Evolutionary conservation across 1,140 invertebrate genomes (phyloP).

Genomic region (Calephelis nemesis): DNA sequence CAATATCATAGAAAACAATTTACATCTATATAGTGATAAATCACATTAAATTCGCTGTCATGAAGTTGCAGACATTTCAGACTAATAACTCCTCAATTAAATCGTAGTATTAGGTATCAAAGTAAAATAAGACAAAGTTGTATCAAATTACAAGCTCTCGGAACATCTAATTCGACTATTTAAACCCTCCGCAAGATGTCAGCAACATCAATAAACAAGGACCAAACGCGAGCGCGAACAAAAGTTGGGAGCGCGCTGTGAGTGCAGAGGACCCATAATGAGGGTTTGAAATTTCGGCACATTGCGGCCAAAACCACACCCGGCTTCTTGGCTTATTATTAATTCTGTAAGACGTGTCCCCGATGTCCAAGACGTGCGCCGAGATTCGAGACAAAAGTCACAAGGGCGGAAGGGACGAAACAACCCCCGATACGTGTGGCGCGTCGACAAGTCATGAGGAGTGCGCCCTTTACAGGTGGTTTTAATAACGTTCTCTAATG

Average conservation of each 20-base stretch:
- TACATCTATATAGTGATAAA: too few species aligned
- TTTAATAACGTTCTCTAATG: constrained; percentile 15
- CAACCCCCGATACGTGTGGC: constrained; percentile 27
- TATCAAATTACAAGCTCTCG: constrained; percentile 43
- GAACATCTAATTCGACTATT: constrained; percentile 71
- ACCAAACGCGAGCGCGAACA: constrained; percentile 64
- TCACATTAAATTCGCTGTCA: too few species aligned
- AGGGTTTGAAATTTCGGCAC: constrained; percentile 76
- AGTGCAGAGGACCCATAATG: constrained; percentile 75
- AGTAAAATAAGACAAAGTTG: constrained; percentile 32
- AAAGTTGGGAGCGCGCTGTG: constrained; percentile 68
- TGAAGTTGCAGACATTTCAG: background rate
- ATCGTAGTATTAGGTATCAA: constrained; percentile 27
- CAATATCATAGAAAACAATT: too few species aligned
- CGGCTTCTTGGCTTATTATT: constrained; percentile 77
- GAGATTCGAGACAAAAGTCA: constrained; percentile 77
- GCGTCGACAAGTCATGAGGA: constrained; percentile 15
- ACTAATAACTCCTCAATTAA: constrained; percentile 15
- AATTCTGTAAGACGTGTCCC: constrained; percentile 78
- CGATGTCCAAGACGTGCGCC: constrained; percentile 77
- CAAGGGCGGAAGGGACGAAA: constrained; percentile 38
- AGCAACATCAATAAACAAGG: constrained; percentile 71
- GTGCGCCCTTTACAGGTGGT: constrained; percentile 8
- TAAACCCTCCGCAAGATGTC: constrained; percentile 67
- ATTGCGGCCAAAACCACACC: constrained; percentile 71